Evolutionary conservation across 2,888 invertebrate species (phyloP).

Genomic region (Saturnia pavonia): DNA sequence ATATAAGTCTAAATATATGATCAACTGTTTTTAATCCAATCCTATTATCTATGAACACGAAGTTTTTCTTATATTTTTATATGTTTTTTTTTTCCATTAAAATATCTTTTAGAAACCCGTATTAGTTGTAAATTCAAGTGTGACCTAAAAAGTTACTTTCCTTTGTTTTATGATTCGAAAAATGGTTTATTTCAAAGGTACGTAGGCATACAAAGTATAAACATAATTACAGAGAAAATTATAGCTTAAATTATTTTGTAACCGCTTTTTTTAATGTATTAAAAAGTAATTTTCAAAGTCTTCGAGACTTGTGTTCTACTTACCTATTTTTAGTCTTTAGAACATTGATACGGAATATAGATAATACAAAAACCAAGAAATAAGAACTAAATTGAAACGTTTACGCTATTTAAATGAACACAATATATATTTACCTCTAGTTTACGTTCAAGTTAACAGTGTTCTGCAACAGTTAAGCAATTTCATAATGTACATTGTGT

Average conservation of each 20-base stretch:
- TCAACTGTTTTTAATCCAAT: neutral
- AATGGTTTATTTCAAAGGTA: too few relatives aligned
- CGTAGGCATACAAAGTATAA: too few relatives aligned
- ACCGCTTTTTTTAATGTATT: neutral
- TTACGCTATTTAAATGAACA: neutral
- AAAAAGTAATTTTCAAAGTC: neutral
- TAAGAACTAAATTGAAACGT: neutral
- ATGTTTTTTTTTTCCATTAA: neutral
- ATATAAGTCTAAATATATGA: too few relatives aligned
- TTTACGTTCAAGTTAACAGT: conserved; percentile 10
- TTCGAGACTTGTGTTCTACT: neutral
- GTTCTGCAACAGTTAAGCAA: conserved; percentile 12
- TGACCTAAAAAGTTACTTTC: too few relatives aligned
- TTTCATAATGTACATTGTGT: neutral
- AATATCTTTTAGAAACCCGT: neutral
- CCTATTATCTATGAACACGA: neutral
- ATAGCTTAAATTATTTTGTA: neutral
- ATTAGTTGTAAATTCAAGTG: too few relatives aligned
- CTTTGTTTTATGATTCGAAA: too few relatives aligned
- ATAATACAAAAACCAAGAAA: neutral
- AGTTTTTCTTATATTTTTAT: neutral
- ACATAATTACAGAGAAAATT: too few relatives aligned
- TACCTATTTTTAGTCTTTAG: neutral
- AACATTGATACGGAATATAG: neutral
- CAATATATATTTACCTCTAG: neutral